phyloP scores from a whole-genome alignment of 2,113 vertebrate species.

The Dasypus novemcinctus region DNA sequence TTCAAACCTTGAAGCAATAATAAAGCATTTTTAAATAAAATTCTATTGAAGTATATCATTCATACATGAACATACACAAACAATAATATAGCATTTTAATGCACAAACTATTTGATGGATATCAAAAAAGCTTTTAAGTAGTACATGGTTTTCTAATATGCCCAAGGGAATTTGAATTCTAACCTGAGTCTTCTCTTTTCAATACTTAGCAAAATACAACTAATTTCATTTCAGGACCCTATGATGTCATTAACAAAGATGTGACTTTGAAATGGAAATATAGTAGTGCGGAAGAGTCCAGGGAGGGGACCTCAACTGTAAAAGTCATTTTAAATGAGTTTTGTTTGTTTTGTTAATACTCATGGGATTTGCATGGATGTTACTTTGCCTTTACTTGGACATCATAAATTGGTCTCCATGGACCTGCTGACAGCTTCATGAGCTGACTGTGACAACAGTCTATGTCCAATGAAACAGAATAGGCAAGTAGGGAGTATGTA shows the following conservation, averaged over 20 bases:
- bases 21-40: background rate
- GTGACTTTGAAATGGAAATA: constrained; percentile 64
- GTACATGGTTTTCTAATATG: constrained; percentile 35
- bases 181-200: constrained; percentile 35
- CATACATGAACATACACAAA: background rate
- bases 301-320: constrained; percentile 47
- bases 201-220: constrained; percentile 42
- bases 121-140: constrained; percentile 23
- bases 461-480: constrained; percentile 35
- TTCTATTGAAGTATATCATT: too few species aligned
- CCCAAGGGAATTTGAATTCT: constrained; percentile 35
- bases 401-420: constrained; percentile 64
- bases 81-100: constrained; percentile 1
- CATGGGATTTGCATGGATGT: constrained; percentile 59
- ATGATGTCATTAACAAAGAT: constrained; percentile 49
- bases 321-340: constrained; percentile 63
- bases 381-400: constrained; percentile 52
- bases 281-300: constrained; percentile 2
- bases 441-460: constrained; percentile 63
- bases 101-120: constrained; percentile 6
- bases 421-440: constrained; percentile 67
- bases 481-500: constrained; percentile 54
- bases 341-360: constrained; percentile 68
- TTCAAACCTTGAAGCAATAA: constrained; percentile 12
- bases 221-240: constrained; percentile 17